phyloP scores from a whole-genome alignment of 37 sponge, comb jelly and placozoan species.

The Mnemiopsis leidyi region DNA sequence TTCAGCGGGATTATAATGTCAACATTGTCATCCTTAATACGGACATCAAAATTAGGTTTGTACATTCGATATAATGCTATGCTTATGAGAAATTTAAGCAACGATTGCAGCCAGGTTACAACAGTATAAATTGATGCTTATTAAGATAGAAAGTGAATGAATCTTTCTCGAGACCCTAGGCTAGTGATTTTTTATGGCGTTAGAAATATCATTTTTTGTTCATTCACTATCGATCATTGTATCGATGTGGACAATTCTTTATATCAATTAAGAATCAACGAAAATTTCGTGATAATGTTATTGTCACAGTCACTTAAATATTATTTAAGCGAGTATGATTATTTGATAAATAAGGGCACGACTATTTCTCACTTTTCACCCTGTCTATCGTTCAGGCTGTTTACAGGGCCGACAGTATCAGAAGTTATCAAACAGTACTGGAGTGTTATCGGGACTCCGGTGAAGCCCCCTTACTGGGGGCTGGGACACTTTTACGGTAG shows the following conservation, averaged over 20 bases:
- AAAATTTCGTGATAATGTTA: no score
- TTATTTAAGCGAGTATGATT: no score
- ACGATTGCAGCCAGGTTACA: neutral
- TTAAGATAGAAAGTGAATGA: no score
- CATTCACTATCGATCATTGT: no score
- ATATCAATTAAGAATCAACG: no score
- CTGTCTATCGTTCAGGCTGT: constrained; percentile 54
- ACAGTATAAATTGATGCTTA: neutral
- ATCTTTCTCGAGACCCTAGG: no score
- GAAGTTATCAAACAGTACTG: constrained; percentile 53
- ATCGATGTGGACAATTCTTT: no score
- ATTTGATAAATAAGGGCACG: no score
- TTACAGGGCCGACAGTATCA: constrained; percentile 1
- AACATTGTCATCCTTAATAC: neutral
- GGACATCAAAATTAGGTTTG: neutral
- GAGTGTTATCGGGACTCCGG: neutral
- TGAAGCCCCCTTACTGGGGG: neutral
- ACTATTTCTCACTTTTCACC: no score
- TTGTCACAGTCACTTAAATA: no score
- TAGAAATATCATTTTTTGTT: no score
- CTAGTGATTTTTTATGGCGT: no score
- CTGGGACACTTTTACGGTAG: constrained; percentile 52
- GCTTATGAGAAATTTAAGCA: neutral
- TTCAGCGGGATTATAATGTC: neutral
- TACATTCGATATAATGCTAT: neutral